These are phyloP conservation scores for Alethe diademata DNA, from an alignment of 2,113 vertebrate species.

Conservation along the genomic window DNA sequence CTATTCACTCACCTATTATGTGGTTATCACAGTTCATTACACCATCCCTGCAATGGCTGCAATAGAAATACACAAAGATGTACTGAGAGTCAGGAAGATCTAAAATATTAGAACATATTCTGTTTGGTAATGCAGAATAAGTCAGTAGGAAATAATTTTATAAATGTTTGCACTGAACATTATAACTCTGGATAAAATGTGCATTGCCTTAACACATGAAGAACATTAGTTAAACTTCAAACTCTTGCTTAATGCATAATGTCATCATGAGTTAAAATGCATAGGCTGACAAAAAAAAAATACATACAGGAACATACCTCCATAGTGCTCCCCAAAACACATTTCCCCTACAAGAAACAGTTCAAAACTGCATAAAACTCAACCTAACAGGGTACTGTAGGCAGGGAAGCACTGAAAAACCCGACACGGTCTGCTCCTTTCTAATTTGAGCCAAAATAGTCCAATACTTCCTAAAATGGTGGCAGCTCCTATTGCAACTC, in stretches of 20 bases:
- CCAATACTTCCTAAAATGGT: neutral
- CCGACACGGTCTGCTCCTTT: neutral
- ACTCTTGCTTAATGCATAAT: neutral
- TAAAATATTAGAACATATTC: neutral
- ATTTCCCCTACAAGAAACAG: neutral
- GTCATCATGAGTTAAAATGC: neutral
- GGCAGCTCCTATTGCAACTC: neutral
- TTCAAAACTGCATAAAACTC: neutral
- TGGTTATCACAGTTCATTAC: constrained; percentile 82
- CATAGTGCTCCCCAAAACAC: neutral
- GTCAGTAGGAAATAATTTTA: neutral
- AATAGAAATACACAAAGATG: neutral
- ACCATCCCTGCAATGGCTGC: constrained; percentile 88
- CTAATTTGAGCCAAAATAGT: neutral
- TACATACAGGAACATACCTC: fast-evolving
- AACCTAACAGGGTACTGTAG: neutral
- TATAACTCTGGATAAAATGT: neutral
- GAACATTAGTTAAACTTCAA: neutral
- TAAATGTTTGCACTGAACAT: neutral
- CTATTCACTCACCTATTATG: constrained; percentile 29
- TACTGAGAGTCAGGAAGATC: neutral
- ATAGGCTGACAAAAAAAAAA: neutral
- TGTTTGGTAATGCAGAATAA: neutral
- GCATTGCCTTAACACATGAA: neutral
- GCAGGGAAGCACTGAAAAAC: neutral